A percentile compares a stretch with the other conserved stretches of the same genome.
Conservation (phyloP, 2,888 invertebrate species). For the Chydorus sphaericus region DNA sequence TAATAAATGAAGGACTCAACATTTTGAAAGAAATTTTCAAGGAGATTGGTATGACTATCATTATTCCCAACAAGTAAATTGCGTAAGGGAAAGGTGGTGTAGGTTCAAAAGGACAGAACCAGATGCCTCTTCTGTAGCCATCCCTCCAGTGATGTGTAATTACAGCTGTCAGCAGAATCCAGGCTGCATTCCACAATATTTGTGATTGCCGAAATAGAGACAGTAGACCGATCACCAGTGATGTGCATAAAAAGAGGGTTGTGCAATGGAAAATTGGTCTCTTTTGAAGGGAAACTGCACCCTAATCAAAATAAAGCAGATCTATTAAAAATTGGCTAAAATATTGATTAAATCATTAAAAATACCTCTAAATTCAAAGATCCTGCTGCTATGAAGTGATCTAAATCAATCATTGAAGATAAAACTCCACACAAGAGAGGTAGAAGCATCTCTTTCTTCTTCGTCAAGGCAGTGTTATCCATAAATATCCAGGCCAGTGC, state of each 20-base stretch:
- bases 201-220: neutral
- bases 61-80: neutral
- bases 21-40: too few species aligned
- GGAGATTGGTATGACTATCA: too few species aligned
- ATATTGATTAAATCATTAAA: neutral
- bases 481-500: constrained; percentile 4
- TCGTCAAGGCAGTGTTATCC: neutral
- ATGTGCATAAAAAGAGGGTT: neutral
- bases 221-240: neutral
- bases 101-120: constrained; percentile 1
- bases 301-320: neutral
- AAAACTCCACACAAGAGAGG: neutral
- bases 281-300: neutral
- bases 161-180: constrained; percentile 6
- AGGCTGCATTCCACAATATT: neutral
- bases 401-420: constrained; percentile 10
- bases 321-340: neutral
- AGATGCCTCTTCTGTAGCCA: constrained; percentile 11
- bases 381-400: constrained; percentile 9
- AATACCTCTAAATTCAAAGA: constrained; percentile 5
- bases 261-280: constrained; percentile 14
- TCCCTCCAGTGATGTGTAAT: constrained; percentile 11
- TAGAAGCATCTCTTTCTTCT: neutral
- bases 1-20: too few species aligned
- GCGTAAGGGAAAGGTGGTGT: constrained; percentile 11